phyloP scores from a whole-genome alignment of 2,113 vertebrate genomes.

The Larimichthys crocea region DNA sequence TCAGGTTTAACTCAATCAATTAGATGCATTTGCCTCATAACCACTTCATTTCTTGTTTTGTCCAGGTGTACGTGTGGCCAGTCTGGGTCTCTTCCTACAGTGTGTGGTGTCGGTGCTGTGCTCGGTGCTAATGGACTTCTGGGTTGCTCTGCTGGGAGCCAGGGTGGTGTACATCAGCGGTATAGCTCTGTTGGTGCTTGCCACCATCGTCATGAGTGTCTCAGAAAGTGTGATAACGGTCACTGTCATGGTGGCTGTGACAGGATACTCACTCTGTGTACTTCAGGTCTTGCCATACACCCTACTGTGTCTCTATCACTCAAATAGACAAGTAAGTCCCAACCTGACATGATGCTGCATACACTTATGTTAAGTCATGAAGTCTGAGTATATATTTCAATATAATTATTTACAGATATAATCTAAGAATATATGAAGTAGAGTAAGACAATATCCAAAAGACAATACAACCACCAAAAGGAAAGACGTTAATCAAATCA shows the following conservation, averaged over 20 bases:
- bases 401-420: not conserved
- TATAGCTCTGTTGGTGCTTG: not conserved
- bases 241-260: not conserved
- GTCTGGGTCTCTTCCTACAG: conserved; percentile 13
- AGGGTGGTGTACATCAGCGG: not conserved
- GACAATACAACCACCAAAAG: not conserved
- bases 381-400: not conserved
- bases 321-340: not conserved
- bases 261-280: not conserved
- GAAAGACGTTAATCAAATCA: not conserved
- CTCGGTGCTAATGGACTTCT: not conserved
- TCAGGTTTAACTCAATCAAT: not conserved
- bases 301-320: conserved; percentile 9
- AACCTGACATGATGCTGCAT: not conserved
- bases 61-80: conserved; percentile 11
- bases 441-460: not conserved
- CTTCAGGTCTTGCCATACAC: not conserved
- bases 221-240: not conserved
- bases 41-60: not conserved
- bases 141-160: conserved; percentile 14
- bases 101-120: conserved; percentile 6
- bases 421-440: not conserved
- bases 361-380: not conserved
- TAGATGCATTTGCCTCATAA: not conserved
- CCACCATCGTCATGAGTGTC: not conserved